phyloP scores from a whole-genome alignment of 2,888 invertebrate species.

The Zaprionus obscuricornis region DNA sequence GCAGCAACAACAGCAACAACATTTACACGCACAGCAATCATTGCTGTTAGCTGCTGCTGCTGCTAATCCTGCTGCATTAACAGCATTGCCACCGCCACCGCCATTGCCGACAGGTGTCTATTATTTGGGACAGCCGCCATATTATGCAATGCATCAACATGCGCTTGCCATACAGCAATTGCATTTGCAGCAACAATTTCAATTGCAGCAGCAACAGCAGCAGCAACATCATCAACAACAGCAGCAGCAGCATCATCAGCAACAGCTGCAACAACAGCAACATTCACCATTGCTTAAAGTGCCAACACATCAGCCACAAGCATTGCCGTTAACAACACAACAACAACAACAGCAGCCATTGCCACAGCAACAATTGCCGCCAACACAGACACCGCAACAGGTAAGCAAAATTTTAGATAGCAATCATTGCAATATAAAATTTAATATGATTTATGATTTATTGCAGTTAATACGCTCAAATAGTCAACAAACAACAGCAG shows the following conservation, averaged over 20 bases:
- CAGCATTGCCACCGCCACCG: conserved; percentile 34
- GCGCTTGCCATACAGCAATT: conserved; percentile 36
- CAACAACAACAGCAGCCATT: conserved; percentile 23
- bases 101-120: conserved; percentile 62
- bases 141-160: conserved; percentile 61
- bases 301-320: conserved; percentile 23
- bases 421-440: background rate
- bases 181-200: no score
- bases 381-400: conserved; percentile 31
- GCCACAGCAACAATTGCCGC: conserved; percentile 39
- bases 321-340: conserved; percentile 39
- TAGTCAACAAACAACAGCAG: conserved; percentile 49
- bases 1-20: conserved; percentile 47
- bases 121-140: conserved; percentile 70
- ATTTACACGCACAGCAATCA: conserved; percentile 61
- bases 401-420: conserved; percentile 13
- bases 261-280: conserved; percentile 59
- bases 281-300: conserved; percentile 58
- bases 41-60: conserved; percentile 50
- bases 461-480: conserved; percentile 51
- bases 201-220: conserved; percentile 65
- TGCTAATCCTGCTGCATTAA: conserved; percentile 39
- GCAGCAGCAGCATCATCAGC: conserved; percentile 63
- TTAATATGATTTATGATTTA: no score
- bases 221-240: conserved; percentile 61